Percentiles rank a stretch among this genome's conserved stretches.
Evolutionary conservation across 2,797 vertebrate species (phyloP).

Genomic region (Crax fasciolata): DNA sequence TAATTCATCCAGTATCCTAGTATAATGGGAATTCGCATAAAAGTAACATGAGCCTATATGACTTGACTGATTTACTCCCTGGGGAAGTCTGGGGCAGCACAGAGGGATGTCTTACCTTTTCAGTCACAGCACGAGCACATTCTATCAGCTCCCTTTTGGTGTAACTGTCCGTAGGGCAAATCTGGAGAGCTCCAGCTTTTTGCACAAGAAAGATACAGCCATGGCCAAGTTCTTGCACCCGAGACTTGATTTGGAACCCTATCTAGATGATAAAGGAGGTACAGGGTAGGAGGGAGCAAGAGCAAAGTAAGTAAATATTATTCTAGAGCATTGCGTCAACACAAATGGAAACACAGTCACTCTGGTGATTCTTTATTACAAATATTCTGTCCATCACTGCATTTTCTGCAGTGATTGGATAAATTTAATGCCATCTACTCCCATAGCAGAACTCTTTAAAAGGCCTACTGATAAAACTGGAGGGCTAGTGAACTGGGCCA

Average conservation of each 20-base stretch:
- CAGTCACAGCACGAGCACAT: slow-evolving; percentile 94
- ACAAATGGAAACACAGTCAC: rapidly evolving
- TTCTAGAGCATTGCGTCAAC: not conserved
- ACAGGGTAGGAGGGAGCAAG: not conserved
- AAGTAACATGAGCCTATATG: not conserved
- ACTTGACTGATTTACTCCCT: not conserved
- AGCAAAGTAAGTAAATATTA: not conserved
- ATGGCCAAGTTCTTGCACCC: slow-evolving; percentile 96
- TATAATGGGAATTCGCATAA: not conserved
- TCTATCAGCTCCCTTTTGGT: slow-evolving; percentile 97
- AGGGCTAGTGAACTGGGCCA: not conserved
- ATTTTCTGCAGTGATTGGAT: not conserved
- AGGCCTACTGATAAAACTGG: not conserved
- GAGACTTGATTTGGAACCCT: slow-evolving; percentile 94
- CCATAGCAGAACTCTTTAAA: not conserved
- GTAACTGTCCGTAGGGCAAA: slow-evolving; percentile 93
- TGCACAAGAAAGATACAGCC: slow-evolving; percentile 99
- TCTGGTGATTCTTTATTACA: not conserved
- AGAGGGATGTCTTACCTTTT: slow-evolving; percentile 88
- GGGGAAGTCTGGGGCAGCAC: not conserved
- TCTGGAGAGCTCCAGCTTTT: slow-evolving; percentile 96
- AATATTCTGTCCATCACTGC: rapidly evolving
- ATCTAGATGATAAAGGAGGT: slow-evolving; percentile 82
- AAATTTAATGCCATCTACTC: not conserved
- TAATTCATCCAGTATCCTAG: not conserved